phyloP scores from a whole-genome alignment of 2,797 vertebrate genomes.

The Hippopotamyrus pictus region DNA sequence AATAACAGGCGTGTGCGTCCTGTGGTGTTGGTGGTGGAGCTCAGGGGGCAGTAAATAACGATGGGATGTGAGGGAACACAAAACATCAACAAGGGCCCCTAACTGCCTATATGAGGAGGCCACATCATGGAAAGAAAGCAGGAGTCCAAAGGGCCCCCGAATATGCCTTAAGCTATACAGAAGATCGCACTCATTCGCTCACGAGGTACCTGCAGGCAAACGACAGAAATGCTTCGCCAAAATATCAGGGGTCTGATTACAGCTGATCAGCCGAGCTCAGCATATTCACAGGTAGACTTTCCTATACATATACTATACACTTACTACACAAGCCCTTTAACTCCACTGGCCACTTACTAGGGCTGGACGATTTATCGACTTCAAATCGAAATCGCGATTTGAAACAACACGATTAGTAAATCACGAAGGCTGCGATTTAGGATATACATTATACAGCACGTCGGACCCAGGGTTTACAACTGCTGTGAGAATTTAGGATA shows the following conservation, averaged over 20 bases:
- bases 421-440: neutral
- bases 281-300: neutral
- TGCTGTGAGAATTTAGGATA: too few relatives aligned
- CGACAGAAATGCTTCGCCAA: neutral
- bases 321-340: neutral
- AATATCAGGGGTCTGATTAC: neutral
- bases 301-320: neutral
- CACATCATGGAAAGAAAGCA: neutral
- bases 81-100: neutral
- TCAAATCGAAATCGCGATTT: too few relatives aligned
- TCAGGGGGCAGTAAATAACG: conserved; percentile 30
- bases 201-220: neutral
- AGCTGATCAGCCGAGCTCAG: neutral
- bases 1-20: conserved; percentile 23
- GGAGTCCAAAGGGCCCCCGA: neutral
- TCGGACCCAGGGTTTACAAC: neutral
- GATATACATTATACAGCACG: neutral
- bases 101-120: neutral
- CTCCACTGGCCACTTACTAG: neutral
- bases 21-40: neutral
- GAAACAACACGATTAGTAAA: neutral
- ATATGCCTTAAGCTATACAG: neutral
- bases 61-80: neutral
- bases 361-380: too few relatives aligned
- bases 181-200: neutral